Evolutionary conservation across 2,888 invertebrate species (phyloP), one percentile per base, ranked within the genome.

Genomic region (Apotomis betuletana): DNA sequence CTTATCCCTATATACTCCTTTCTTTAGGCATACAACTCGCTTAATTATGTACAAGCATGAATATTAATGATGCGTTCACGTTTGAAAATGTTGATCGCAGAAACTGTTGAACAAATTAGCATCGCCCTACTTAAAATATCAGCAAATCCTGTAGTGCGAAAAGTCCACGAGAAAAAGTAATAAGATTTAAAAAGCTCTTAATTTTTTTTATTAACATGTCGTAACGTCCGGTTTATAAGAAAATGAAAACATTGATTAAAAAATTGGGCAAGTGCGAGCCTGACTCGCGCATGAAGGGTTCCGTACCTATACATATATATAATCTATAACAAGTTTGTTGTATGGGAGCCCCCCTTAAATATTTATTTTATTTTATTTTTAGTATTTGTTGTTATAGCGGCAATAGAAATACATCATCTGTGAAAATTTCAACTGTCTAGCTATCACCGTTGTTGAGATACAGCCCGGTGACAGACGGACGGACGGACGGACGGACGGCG

Each of bases 191-290:
- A 61, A 10, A 52, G 36, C 4, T 27, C 8, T 62, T 51, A 51
- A 52, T 51, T 62, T 13, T 62, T 13, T 62, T 62, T 62, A 62
- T 62, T 51, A 62, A 54, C 51, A 2, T n/a, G 62, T 5, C n/a
- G 36, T 36, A 13, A 38, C 36, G 36, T 27, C 13, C 51, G n/a
- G 10, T 51, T 51, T 38, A 62, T 52, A 36, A 13, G n/a, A n/a
- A n/a, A n/a, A n/a, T n/a, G 62, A 51, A 62, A 62, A 51, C 54
- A 36, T 52, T 63, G 38, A 63, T 63, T 52, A 54, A 63, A 62
- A 52, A n/a, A n/a, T n/a, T n/a, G n/a, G n/a, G n/a, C n/a, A n/a
- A n/a, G n/a, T n/a, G n/a, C n/a, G n/a, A n/a, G n/a, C n/a, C n/a
- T n/a, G n/a, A n/a, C n/a, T n/a, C n/a, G n/a, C n/a, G n/a, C n/a